These are phyloP conservation scores for Torymus aiolomorphi DNA, from an alignment of 2,888 invertebrate genomes.

Conservation along the genomic window DNA sequence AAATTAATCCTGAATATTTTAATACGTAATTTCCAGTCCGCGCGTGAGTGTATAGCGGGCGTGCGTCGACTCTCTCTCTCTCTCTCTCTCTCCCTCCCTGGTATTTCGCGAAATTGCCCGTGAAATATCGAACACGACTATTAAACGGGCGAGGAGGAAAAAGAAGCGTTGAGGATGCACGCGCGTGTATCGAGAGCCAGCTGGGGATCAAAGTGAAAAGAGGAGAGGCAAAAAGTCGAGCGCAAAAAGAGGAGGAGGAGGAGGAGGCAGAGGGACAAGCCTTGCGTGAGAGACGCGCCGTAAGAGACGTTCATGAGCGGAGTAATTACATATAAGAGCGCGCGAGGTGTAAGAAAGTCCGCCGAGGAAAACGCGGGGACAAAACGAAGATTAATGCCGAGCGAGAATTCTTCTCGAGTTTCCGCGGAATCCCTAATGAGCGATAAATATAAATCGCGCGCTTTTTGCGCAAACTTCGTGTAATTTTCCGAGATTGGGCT, in stretches of 20 bases:
- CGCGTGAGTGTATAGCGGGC: too few relatives aligned
- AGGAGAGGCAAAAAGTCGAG: neutral
- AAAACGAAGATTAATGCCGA: neutral
- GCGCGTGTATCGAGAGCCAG: neutral
- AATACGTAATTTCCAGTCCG: constrained; percentile 41
- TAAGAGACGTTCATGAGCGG: constrained; percentile 58
- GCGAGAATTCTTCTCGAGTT: neutral
- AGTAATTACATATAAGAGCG: constrained; percentile 61
- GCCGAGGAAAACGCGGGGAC: constrained; percentile 33
- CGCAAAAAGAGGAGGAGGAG: neutral
- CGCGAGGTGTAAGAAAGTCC: constrained; percentile 36
- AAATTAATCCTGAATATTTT: constrained; percentile 53
- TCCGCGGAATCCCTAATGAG: neutral
- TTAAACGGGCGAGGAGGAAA: constrained; percentile 15
- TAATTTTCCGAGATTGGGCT: neutral
- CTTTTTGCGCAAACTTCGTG: neutral
- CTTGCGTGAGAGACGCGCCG: neutral
- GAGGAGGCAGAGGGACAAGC: neutral
- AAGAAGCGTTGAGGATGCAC: neutral
- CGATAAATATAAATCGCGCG: neutral
- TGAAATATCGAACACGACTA: constrained; percentile 38
- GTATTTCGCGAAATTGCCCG: constrained; percentile 34
- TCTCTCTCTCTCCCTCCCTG: constrained; percentile 8
- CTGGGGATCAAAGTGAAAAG: neutral
- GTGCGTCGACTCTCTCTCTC: neutral